Evolutionary conservation across 2,888 invertebrate species (phyloP).

Genomic region (Drosophila mimetica): DNA sequence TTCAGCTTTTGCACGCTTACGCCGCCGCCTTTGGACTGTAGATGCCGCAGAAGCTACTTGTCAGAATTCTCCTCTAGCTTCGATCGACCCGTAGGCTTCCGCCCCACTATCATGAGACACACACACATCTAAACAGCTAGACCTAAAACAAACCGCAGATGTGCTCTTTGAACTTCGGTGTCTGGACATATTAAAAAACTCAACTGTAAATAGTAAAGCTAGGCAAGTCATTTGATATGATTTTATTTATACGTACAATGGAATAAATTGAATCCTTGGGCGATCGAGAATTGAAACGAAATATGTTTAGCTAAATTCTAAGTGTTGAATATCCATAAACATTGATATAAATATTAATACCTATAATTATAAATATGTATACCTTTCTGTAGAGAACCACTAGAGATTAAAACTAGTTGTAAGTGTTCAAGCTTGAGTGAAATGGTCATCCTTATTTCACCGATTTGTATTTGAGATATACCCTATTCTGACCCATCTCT

Average conservation of each 20-base stretch:
- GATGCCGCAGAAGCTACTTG: constrained; percentile 41
- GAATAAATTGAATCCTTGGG: constrained; percentile 21
- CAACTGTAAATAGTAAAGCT: constrained; percentile 57
- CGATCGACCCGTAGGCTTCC: constrained; percentile 16
- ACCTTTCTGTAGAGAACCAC: constrained; percentile 36
- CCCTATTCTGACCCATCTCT: constrained; percentile 36
- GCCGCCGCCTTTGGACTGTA: constrained; percentile 68
- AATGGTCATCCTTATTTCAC: constrained; percentile 42
- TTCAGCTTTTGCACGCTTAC: constrained; percentile 65
- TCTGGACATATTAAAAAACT: constrained; percentile 26
- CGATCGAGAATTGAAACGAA: constrained; percentile 14
- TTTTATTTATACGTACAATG: constrained; percentile 46
- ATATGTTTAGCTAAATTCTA: constrained; percentile 57
- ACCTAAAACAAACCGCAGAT: background rate
- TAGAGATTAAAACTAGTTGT: constrained; percentile 58
- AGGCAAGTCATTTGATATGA: constrained; percentile 73
- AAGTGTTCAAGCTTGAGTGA: constrained; percentile 43
- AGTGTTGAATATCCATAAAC: constrained; percentile 69
- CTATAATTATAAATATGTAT: constrained; percentile 45
- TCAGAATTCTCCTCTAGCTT: constrained; percentile 35
- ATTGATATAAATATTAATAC: constrained; percentile 42
- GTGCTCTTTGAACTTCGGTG: constrained; percentile 28
- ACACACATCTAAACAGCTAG: constrained; percentile 2
- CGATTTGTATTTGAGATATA: constrained; percentile 29
- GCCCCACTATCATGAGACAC: constrained; percentile 1